phyloP scores from a whole-genome alignment of 2,888 invertebrate species.

The Corbicula japonica region DNA sequence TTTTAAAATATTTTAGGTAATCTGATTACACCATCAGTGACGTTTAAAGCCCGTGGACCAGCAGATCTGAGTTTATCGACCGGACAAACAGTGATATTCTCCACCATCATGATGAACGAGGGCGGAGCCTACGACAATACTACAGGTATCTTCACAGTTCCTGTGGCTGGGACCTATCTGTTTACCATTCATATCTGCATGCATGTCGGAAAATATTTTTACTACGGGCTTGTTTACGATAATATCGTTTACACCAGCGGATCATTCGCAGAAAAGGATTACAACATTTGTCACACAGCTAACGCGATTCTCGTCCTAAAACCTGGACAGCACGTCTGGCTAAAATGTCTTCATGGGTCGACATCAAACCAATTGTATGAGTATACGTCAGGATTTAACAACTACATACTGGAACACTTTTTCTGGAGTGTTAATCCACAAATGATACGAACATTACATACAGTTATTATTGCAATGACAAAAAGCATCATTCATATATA shows the following conservation, averaged over 20 bases:
- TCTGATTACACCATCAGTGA: not conserved
- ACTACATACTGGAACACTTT: slow-evolving; percentile 9
- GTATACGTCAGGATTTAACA: not conserved
- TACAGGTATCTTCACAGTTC: not conserved
- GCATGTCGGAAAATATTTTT: not conserved
- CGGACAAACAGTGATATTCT: not conserved
- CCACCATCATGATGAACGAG: not conserved
- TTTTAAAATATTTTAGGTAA: not conserved
- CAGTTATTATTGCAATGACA: not conserved
- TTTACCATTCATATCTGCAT: not conserved
- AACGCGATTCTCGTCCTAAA: not conserved
- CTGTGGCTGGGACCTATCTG: not conserved
- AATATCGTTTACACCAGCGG: not conserved
- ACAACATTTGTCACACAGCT: not conserved
- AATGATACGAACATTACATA: not conserved
- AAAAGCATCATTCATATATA: too few relatives aligned
- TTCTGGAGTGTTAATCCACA: not conserved
- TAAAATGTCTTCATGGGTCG: not conserved
- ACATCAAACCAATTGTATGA: not conserved
- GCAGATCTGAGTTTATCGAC: not conserved
- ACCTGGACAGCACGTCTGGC: not conserved
- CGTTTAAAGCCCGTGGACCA: not conserved
- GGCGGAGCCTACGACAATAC: not conserved
- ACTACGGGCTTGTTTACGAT: not conserved
- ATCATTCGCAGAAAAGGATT: not conserved